Evolutionary conservation across 2,888 invertebrate genomes (phyloP), one percentile per base, ranked within the genome.

Genomic region (Heliconius cydno): DNA sequence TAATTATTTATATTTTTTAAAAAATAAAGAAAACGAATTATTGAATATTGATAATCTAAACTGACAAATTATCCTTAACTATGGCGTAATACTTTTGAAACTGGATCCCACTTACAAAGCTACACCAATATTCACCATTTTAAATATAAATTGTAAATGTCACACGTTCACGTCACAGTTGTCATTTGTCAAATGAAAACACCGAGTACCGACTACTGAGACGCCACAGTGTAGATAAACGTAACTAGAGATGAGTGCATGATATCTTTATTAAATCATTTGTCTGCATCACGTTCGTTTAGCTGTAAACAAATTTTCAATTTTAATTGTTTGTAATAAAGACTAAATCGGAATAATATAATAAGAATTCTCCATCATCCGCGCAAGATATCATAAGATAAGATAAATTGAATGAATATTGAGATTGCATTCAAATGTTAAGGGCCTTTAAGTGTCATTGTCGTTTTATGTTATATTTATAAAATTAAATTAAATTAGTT

Each of bases 171-270:
- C 10, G 41, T 60, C 34, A n/a, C 34, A n/a, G 0, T 57, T 73
- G 73, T 38, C 73, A 73, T 60, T 73, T 73, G 73, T 60, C 73
- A 73, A 73, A 60, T 34, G 34, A 60, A 73, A 73, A 60, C 34
- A 38, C 34, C 30, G 57, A 57, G 41, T 38, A 25, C 13, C n/a
- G 22, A 67, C 41, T 38, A 41, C 2, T 70, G 41, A 25, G 25
- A 46, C 25, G 25, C 25, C 41, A 68, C 25, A 70, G 70, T 38
- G n/a, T 73, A 9, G 60, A 57, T 30, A 34, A 73, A 30, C 9
- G 60, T 60, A 34, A 30, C 73, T n/a, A 30, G 57, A 57, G 72
- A 73, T n/a, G 57, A 34, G 34, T 34, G 6, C 34, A 38, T 34
- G 28, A 72, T 9, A 72, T 72, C 72, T 34, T 72, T 46, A 28